Evolutionary conservation across 2,888 invertebrate genomes (phyloP).

Genomic region (Drosophila hamatofila): DNA sequence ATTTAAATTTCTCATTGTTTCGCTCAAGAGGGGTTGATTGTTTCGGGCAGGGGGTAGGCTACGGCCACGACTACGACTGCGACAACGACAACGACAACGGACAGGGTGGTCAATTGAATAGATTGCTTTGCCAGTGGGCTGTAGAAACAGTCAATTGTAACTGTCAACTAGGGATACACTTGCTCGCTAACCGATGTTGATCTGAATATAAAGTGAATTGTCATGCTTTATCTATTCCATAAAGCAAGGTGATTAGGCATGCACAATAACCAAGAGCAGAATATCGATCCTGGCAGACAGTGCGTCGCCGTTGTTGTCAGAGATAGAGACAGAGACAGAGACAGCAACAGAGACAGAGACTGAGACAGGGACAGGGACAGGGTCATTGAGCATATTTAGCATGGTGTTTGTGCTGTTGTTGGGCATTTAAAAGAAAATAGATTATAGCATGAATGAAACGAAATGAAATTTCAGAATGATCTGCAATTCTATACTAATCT

Average conservation of each 20-base stretch:
- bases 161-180: slow-evolving; percentile 35
- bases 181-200: slow-evolving; percentile 19
- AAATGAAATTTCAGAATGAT: slow-evolving; percentile 80
- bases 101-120: slow-evolving; percentile 36
- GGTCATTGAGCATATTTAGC: slow-evolving; percentile 51
- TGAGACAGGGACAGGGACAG: not conserved
- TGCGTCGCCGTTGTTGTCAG: slow-evolving; percentile 56
- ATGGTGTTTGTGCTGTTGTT: slow-evolving; percentile 47
- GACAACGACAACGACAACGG: slow-evolving; percentile 2
- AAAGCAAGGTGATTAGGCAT: slow-evolving; percentile 52
- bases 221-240: slow-evolving; percentile 35
- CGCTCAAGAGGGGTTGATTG: slow-evolving; percentile 72
- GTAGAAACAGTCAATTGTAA: slow-evolving; percentile 12
- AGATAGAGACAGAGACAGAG: slow-evolving; percentile 1
- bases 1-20: slow-evolving; percentile 75
- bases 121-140: slow-evolving; percentile 11
- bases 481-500: slow-evolving; percentile 80
- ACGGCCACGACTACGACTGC: not conserved
- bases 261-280: slow-evolving; percentile 23
- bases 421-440: slow-evolving; percentile 77
- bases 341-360: no score
- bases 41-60: slow-evolving; percentile 37
- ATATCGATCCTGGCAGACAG: slow-evolving; percentile 70
- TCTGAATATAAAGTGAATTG: slow-evolving; percentile 49
- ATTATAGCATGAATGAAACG: slow-evolving; percentile 75